Evolutionary conservation across 1,140 invertebrate species (phyloP).

Genomic region (Zaprionus vittiger): DNA sequence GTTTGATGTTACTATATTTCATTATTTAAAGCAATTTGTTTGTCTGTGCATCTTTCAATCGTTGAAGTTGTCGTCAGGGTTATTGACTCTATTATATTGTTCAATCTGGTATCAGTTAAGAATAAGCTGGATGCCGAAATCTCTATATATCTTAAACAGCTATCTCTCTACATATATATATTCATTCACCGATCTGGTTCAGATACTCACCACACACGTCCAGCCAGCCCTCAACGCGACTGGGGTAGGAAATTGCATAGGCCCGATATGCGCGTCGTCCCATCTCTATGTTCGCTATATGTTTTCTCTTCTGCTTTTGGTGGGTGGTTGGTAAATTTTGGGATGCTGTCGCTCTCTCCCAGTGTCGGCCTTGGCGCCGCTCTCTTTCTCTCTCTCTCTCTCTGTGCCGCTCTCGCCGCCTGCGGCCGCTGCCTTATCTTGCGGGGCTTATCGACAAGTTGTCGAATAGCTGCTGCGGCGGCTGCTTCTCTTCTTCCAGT

Average conservation of each 20-base stretch:
- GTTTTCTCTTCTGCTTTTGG: constrained; percentile 10
- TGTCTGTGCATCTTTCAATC: no score
- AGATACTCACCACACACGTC: constrained; percentile 88
- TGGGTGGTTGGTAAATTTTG: constrained; percentile 35
- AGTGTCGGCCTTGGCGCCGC: background rate
- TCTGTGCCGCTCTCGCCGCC: constrained; percentile 10
- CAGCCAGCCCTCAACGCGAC: constrained; percentile 89
- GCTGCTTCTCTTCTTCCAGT: constrained; percentile 43
- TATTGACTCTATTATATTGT: no score
- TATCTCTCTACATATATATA: background rate
- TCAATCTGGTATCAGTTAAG: no score
- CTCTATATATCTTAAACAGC: background rate
- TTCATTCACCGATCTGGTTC: background rate
- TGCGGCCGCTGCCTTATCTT: constrained; percentile 54
- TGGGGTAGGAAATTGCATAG: constrained; percentile 86
- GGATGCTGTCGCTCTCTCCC: constrained; percentile 44
- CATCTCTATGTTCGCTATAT: constrained; percentile 48
- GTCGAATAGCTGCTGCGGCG: constrained; percentile 47
- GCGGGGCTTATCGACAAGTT: constrained; percentile 68
- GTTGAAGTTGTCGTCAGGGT: no score
- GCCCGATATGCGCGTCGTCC: constrained; percentile 82
- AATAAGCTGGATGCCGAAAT: background rate
- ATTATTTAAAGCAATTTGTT: no score
- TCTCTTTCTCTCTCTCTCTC: constrained; percentile 15
- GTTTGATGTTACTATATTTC: no score